A percentile compares a stretch with the other conserved stretches of the same genome.
Evolutionary conservation across 2,888 invertebrate species (phyloP).

Genomic region (Ectemnius continuus): DNA sequence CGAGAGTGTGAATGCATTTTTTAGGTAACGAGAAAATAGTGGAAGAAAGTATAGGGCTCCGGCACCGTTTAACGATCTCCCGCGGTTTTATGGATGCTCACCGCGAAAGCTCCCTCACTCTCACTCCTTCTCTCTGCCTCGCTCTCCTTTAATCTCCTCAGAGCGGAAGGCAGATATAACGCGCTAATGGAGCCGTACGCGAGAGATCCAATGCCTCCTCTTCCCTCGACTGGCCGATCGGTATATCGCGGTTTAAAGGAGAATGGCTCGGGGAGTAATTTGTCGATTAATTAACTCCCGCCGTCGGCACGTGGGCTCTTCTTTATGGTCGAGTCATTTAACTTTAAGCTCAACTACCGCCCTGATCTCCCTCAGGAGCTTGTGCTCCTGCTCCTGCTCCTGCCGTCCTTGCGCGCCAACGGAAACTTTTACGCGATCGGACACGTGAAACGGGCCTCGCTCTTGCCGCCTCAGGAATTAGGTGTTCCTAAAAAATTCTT

Average conservation of each 20-base stretch:
- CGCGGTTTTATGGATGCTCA: neutral
- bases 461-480: neutral
- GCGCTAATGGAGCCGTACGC: neutral
- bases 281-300: constrained; percentile 43
- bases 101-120: neutral
- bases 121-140: too few species aligned
- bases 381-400: neutral
- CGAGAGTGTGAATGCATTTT: constrained; percentile 1
- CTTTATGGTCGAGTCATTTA: constrained; percentile 36
- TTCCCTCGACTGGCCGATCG: constrained; percentile 1
- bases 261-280: constrained; percentile 26
- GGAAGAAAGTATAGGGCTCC: neutral
- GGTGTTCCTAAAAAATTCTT: constrained; percentile 6
- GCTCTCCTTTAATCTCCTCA: constrained; percentile 4
- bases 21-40: constrained; percentile 10
- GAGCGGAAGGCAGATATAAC: neutral
- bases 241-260: constrained; percentile 26
- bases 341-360: constrained; percentile 16
- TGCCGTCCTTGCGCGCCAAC: neutral
- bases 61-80: neutral
- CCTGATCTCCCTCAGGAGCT: neutral
- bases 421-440: neutral
- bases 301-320: constrained; percentile 17
- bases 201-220: neutral
- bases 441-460: neutral